phyloP scores from a whole-genome alignment of 2,797 vertebrate genomes.

The Salarias fasciatus region DNA sequence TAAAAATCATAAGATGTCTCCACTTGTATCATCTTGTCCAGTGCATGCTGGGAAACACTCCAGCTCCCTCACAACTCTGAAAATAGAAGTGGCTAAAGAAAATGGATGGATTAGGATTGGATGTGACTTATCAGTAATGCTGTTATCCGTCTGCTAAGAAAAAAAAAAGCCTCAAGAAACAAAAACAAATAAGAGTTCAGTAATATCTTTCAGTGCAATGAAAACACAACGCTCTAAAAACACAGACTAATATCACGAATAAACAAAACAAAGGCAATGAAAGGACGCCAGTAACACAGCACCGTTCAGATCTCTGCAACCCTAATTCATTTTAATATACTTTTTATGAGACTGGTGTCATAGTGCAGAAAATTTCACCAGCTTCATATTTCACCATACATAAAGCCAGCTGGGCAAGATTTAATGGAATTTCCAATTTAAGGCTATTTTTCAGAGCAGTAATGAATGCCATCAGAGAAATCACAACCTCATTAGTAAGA shows the following conservation, averaged over 20 bases:
- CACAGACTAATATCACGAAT: background rate
- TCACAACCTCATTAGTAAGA: slow-evolving; percentile 41
- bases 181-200: background rate
- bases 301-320: slow-evolving; percentile 4
- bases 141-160: slow-evolving; percentile 2
- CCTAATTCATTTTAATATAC: slow-evolving; percentile 23
- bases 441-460: slow-evolving; percentile 41
- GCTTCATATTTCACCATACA: slow-evolving; percentile 32
- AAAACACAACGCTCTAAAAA: background rate
- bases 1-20: background rate
- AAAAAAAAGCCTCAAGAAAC: background rate
- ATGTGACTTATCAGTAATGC: slow-evolving; percentile 17
- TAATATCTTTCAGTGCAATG: background rate
- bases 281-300: background rate
- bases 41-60: slow-evolving; percentile 2
- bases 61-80: background rate
- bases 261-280: background rate
- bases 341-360: slow-evolving; percentile 15
- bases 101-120: slow-evolving; percentile 4
- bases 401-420: slow-evolving; percentile 19
- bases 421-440: slow-evolving; percentile 55
- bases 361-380: background rate
- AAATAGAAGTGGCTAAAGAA: background rate
- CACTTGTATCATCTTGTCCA: background rate
- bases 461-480: slow-evolving; percentile 51